A percentile compares a stretch with the other conserved stretches of the same genome.
phyloP scores from a whole-genome alignment of 2,113 vertebrate species.

The Pipra filicauda region DNA sequence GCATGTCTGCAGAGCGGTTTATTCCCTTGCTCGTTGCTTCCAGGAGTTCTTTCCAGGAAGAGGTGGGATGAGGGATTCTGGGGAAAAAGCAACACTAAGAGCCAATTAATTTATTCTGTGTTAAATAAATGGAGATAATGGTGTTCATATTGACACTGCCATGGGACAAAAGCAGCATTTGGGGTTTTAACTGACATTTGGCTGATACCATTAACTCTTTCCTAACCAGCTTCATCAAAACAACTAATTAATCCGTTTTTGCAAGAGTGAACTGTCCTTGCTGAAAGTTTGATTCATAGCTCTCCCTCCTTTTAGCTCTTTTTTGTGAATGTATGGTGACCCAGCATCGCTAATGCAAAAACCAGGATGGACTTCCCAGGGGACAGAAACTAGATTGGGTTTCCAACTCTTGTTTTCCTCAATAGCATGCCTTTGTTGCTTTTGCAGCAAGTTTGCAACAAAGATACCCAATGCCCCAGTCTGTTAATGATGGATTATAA shows the following conservation, averaged over 20 bases:
- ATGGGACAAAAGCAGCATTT: slow-evolving; percentile 20
- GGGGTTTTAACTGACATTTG: slow-evolving; percentile 19
- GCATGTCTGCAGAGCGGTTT: background rate
- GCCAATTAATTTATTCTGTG: background rate
- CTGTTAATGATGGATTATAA: background rate
- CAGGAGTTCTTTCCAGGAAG: background rate
- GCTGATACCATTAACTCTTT: slow-evolving; percentile 17
- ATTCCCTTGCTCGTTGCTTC: background rate
- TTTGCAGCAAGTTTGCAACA: background rate
- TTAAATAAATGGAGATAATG: background rate
- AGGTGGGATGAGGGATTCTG: slow-evolving; percentile 4
- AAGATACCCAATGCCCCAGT: background rate
- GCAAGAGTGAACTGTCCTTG: background rate
- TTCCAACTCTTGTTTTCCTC: slow-evolving; percentile 5
- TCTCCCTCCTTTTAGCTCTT: background rate
- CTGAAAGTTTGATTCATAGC: slow-evolving; percentile 18
- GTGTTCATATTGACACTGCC: background rate
- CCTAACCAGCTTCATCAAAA: background rate
- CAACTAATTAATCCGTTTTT: background rate
- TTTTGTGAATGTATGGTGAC: background rate
- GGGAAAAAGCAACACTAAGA: background rate
- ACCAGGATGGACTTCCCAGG: background rate
- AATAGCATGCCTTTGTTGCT: background rate
- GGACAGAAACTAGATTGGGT: background rate
- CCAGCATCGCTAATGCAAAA: background rate